Evolutionary conservation across 2,797 vertebrate genomes (phyloP).

Genomic region (Gymnothorax reevesii): DNA sequence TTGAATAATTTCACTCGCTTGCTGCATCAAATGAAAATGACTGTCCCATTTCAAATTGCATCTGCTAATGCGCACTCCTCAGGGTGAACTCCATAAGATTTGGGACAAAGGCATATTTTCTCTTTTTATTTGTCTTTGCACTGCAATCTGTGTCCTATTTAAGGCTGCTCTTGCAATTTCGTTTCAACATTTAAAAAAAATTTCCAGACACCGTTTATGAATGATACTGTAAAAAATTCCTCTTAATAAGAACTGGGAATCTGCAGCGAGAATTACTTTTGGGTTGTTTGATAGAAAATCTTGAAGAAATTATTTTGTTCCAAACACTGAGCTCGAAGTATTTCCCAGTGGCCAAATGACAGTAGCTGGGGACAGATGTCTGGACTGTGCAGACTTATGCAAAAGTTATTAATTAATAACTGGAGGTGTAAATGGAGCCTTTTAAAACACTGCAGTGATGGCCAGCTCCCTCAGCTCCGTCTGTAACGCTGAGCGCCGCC

Average conservation of each 20-base stretch:
- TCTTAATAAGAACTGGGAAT: no score
- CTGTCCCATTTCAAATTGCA: neutral
- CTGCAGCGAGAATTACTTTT: no score
- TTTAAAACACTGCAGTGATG: slow-evolving; percentile 7
- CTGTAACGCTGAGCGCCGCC: slow-evolving; percentile 3
- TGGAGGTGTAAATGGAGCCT: neutral
- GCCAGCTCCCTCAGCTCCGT: slow-evolving; percentile 1
- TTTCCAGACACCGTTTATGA: no score
- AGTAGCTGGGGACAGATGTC: neutral
- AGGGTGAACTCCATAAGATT: neutral
- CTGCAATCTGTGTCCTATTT: no score
- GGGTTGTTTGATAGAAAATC: no score
- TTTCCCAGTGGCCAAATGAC: neutral
- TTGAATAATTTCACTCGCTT: neutral
- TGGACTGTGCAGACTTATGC: neutral
- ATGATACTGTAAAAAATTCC: no score
- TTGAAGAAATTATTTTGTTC: no score
- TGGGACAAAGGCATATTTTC: no score
- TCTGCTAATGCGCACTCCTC: neutral
- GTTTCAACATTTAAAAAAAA: no score
- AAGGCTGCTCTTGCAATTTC: no score
- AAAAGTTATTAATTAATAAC: slow-evolving; percentile 14
- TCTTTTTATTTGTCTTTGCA: no score
- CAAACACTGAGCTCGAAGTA: neutral
- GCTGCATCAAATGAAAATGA: neutral